Percentiles rank a stretch among this genome's conserved stretches.
phyloP scores from a whole-genome alignment of 2,113 vertebrate species.

The Asarcornis scutulata region DNA sequence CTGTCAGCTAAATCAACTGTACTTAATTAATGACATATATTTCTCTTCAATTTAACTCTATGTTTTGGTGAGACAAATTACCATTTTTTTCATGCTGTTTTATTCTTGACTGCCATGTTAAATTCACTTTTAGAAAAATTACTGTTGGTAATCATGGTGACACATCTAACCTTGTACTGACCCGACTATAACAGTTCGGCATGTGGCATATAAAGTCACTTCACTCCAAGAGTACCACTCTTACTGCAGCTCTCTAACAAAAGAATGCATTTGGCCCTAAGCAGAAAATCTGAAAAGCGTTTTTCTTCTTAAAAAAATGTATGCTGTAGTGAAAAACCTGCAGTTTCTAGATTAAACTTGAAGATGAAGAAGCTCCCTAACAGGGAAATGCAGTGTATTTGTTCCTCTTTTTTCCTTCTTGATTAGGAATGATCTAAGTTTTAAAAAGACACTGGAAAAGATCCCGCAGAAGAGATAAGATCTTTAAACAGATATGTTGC shows the following conservation, averaged over 20 bases:
- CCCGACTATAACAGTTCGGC: neutral
- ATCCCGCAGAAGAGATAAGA: neutral
- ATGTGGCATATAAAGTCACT: neutral
- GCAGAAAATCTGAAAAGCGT: neutral
- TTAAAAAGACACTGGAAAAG: neutral
- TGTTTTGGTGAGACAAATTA: slow-evolving; percentile 13
- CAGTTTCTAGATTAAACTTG: neutral
- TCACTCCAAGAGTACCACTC: neutral
- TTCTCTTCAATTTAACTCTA: neutral
- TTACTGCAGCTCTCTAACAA: neutral
- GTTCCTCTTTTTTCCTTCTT: neutral
- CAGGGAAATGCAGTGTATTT: neutral
- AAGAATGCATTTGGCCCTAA: neutral
- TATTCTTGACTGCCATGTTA: neutral
- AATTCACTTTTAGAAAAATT: neutral
- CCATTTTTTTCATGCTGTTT: neutral
- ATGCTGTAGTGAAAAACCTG: neutral
- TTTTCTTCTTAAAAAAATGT: neutral
- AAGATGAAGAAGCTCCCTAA: neutral
- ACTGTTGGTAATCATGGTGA: neutral
- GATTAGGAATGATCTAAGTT: neutral
- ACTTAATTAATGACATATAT: slow-evolving; percentile 36
- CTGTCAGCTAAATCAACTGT: slow-evolving; percentile 50
- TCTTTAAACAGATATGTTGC: neutral
- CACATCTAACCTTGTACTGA: neutral